Percentiles rank a stretch among this genome's conserved stretches.
Evolutionary conservation across 2,113 vertebrate species (phyloP).

Genomic region (Eptatretus burgeri): DNA sequence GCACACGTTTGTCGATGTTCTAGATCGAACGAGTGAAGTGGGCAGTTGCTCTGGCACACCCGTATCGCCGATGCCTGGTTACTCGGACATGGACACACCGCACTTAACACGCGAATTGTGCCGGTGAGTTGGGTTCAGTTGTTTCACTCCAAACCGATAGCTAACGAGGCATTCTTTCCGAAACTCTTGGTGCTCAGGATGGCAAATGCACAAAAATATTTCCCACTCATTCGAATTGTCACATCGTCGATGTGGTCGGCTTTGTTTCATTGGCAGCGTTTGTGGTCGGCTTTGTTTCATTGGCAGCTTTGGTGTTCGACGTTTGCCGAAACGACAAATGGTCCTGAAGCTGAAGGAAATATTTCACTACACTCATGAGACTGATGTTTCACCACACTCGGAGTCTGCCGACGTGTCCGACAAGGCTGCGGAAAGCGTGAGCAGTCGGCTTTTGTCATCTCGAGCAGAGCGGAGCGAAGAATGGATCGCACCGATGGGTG

Average conservation of each 20-base stretch:
- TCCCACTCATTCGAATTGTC: too few relatives aligned
- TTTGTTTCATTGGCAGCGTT: too few relatives aligned
- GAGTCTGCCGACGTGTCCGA: not conserved
- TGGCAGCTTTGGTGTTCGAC: conserved; percentile 51
- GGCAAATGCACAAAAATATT: too few relatives aligned
- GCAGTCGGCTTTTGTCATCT: too few relatives aligned
- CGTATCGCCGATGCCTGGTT: conserved; percentile 43
- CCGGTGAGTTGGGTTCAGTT: conserved; percentile 21
- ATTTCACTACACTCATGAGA: conserved; percentile 64
- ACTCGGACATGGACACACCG: conserved; percentile 69
- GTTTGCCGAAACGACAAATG: conserved; percentile 71
- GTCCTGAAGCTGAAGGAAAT: conserved; percentile 84
- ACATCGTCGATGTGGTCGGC: too few relatives aligned
- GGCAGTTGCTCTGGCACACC: too few relatives aligned
- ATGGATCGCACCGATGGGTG: not conserved
- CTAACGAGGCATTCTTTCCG: too few relatives aligned
- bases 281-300: not conserved
- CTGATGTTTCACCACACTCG: conserved; percentile 14
- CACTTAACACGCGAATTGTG: conserved; percentile 50
- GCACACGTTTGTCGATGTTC: too few relatives aligned
- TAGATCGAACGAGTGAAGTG: too few relatives aligned
- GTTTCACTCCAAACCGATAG: too few relatives aligned
- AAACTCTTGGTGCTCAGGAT: too few relatives aligned
- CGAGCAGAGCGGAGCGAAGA: not conserved
- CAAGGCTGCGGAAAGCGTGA: not conserved